phyloP scores from a whole-genome alignment of 2,797 vertebrate genomes.

The Parauchenoglanis ngamensis region DNA sequence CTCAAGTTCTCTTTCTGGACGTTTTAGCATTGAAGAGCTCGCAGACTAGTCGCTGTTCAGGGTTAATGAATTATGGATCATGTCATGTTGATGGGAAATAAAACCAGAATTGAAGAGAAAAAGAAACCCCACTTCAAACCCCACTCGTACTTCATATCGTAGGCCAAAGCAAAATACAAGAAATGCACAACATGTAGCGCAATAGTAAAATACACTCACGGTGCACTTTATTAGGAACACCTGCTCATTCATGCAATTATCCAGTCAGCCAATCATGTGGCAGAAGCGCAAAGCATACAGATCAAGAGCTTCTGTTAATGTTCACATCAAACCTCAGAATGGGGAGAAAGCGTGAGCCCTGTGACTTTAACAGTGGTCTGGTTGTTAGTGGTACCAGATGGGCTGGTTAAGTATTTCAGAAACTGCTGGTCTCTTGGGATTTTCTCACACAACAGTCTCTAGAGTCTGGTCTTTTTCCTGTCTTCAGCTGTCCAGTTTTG shows the following conservation, averaged over 20 bases:
- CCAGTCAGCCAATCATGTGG: neutral
- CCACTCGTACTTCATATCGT: neutral
- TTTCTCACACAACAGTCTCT: neutral
- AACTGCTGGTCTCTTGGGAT: neutral
- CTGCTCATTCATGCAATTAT: neutral
- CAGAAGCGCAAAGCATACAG: neutral
- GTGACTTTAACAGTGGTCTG: neutral
- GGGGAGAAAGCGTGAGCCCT: neutral
- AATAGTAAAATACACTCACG: neutral
- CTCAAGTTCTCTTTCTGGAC: neutral
- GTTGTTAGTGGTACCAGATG: neutral
- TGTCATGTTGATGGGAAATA: neutral
- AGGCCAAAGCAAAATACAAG: neutral
- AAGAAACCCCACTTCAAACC: neutral
- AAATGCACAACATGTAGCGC: neutral
- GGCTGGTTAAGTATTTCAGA: neutral
- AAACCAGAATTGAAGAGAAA: neutral
- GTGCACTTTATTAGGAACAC: neutral
- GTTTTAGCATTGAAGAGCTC: neutral
- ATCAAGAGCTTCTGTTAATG: neutral
- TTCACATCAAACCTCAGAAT: neutral
- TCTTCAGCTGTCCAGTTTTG: too few relatives aligned
- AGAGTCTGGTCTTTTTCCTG: neutral
- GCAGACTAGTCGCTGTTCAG: neutral
- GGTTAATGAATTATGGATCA: neutral